These are phyloP conservation scores for Tetranychus truncatus DNA, from an alignment of 2,888 invertebrate genomes.

Conservation along the genomic window DNA sequence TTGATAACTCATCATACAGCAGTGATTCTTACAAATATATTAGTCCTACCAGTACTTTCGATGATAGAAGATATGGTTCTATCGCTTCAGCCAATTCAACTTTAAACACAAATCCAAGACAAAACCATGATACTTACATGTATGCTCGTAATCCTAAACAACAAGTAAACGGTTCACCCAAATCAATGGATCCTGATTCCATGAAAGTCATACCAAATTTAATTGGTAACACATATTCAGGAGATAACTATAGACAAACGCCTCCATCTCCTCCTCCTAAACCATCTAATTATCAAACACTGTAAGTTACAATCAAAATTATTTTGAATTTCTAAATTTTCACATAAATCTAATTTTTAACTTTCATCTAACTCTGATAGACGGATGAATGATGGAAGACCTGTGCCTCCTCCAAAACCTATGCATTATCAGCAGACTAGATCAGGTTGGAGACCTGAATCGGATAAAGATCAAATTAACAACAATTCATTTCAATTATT, in stretches of 20 bases:
- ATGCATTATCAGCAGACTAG: slow-evolving; percentile 52
- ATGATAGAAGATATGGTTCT: slow-evolving; percentile 17
- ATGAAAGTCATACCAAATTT: slow-evolving; percentile 10
- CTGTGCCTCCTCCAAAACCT: slow-evolving; percentile 77
- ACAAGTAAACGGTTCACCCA: slow-evolving; percentile 24
- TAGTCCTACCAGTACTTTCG: slow-evolving; percentile 21
- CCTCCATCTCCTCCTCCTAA: slow-evolving; percentile 25
- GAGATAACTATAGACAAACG: slow-evolving; percentile 9
- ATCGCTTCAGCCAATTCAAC: slow-evolving; percentile 14
- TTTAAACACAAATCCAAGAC: slow-evolving; percentile 27
- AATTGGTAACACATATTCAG: background rate
- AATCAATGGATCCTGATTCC: slow-evolving; percentile 10
- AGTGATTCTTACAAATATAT: slow-evolving; percentile 33
- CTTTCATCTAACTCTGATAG: background rate
- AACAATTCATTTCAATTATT: background rate
- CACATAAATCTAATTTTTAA: background rate
- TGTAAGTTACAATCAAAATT: slow-evolving; percentile 16
- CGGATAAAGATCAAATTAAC: background rate
- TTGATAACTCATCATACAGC: slow-evolving; percentile 54
- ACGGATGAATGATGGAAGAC: slow-evolving; percentile 32
- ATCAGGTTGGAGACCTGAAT: background rate
- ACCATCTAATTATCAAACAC: slow-evolving; percentile 22
- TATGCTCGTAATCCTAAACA: slow-evolving; percentile 43
- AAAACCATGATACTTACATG: slow-evolving; percentile 41
- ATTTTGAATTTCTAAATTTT: background rate